phyloP scores from a whole-genome alignment of 2,797 vertebrate species.

The Pseudopleuronectes americanus region DNA sequence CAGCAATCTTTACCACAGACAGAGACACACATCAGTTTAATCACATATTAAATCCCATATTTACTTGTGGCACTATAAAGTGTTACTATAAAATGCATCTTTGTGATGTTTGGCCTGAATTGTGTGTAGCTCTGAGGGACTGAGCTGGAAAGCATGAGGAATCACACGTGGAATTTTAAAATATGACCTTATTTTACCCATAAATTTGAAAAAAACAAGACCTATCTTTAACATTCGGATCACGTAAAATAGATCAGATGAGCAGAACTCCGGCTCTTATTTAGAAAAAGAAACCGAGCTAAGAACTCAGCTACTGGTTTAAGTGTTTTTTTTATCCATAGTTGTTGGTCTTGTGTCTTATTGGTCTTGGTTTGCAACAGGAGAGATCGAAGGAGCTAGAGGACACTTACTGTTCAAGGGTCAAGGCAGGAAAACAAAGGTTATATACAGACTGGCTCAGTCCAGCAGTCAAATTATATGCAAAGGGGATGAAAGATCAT shows the following conservation, averaged over 20 bases:
- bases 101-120: not conserved
- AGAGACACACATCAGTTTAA: not conserved
- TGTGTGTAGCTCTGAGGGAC: not conserved
- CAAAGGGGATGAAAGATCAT: no score
- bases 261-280: no score
- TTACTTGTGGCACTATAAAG: not conserved
- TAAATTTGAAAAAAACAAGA: not conserved
- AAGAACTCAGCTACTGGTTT: no score
- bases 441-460: no score
- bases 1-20: not conserved
- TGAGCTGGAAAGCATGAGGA: not conserved
- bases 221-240: not conserved
- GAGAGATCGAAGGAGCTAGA: no score
- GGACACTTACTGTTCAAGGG: no score
- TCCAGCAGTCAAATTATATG: no score
- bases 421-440: no score
- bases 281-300: no score
- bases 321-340: no score
- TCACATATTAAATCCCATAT: not conserved
- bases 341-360: no score
- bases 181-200: not conserved
- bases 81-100: not conserved
- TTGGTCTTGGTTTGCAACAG: no score
- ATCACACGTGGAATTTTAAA: not conserved
- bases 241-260: not conserved